A percentile compares a stretch with the other conserved stretches of the same genome.
phyloP scores from a whole-genome alignment of 1,140 invertebrate species.

The Chlorops oryzae region DNA sequence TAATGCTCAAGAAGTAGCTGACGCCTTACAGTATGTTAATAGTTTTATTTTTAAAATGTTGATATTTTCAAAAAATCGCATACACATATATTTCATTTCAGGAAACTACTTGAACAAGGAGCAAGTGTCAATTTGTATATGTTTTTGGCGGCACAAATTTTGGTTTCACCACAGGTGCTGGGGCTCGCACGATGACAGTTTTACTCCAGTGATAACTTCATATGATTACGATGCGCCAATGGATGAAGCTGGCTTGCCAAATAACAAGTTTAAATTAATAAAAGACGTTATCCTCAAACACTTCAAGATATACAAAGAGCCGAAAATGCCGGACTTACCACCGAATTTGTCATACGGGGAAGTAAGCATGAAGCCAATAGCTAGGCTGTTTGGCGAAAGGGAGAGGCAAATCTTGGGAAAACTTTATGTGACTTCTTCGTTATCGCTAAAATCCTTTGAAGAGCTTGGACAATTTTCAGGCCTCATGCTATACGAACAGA shows the following conservation, averaged over 20 bases:
- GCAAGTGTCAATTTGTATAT: slow-evolving; percentile 77
- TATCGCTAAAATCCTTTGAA: slow-evolving; percentile 59
- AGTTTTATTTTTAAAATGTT: not conserved
- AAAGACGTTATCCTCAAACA: slow-evolving; percentile 56
- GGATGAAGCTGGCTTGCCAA: slow-evolving; percentile 74
- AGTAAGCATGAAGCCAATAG: slow-evolving; percentile 49
- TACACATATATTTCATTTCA: slow-evolving; percentile 16
- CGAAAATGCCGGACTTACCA: slow-evolving; percentile 46
- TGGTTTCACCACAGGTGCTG: slow-evolving; percentile 60
- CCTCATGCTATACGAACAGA: slow-evolving; percentile 67
- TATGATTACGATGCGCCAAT: slow-evolving; percentile 85
- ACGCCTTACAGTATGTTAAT: slow-evolving; percentile 57
- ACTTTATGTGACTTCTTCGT: slow-evolving; percentile 8
- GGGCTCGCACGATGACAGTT: slow-evolving; percentile 44
- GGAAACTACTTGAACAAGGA: slow-evolving; percentile 58
- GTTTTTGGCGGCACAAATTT: slow-evolving; percentile 73
- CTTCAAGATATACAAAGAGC: slow-evolving; percentile 32
- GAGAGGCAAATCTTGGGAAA: slow-evolving; percentile 32
- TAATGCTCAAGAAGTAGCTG: slow-evolving; percentile 50
- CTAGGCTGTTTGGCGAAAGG: slow-evolving; percentile 45
- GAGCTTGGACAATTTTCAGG: slow-evolving; percentile 56
- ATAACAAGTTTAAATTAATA: slow-evolving; percentile 72
- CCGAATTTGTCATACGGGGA: slow-evolving; percentile 54
- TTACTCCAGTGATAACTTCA: slow-evolving; percentile 66
- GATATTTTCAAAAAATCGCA: no score